phyloP scores from a whole-genome alignment of 2,797 vertebrate species.

The Corythornis leucogaster region DNA sequence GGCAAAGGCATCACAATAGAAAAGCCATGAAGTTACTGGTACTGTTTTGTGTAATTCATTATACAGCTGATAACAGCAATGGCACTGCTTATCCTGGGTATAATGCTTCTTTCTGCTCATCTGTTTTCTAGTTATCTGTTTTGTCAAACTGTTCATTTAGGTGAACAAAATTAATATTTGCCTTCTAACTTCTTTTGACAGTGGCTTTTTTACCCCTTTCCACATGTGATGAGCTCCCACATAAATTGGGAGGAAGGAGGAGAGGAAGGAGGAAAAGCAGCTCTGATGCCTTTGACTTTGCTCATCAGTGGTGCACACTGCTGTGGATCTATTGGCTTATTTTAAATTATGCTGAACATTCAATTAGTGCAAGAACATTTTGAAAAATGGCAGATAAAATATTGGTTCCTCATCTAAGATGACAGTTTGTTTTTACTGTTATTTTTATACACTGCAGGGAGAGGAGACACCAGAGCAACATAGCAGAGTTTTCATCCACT shows the following conservation, averaged over 20 bases:
- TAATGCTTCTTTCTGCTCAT: constrained; percentile 37
- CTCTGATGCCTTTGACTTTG: constrained; percentile 65
- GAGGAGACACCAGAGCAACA: constrained; percentile 19
- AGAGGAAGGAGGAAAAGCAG: not conserved
- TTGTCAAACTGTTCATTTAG: not conserved
- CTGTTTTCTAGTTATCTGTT: constrained; percentile 48
- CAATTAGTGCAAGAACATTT: constrained; percentile 23
- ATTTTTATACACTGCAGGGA: not conserved
- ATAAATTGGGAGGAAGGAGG: not conserved
- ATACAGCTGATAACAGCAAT: constrained; percentile 39
- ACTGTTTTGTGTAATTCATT: constrained; percentile 32
- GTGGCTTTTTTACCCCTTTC: not conserved
- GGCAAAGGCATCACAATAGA: constrained; percentile 59
- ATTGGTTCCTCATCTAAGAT: constrained; percentile 18
- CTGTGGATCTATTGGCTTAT: constrained; percentile 38
- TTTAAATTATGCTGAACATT: constrained; percentile 4
- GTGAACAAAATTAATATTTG: not conserved
- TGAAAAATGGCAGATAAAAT: constrained; percentile 40
- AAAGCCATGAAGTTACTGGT: constrained; percentile 50
- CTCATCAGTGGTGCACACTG: constrained; percentile 14
- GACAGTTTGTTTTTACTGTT: not conserved
- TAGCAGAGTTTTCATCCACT: not conserved
- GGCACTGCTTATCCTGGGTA: not conserved
- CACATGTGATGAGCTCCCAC: not conserved
- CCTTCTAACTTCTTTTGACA: not conserved